phyloP scores from a whole-genome alignment of 2,113 vertebrate species.

The Heterotilapia buettikoferi region DNA sequence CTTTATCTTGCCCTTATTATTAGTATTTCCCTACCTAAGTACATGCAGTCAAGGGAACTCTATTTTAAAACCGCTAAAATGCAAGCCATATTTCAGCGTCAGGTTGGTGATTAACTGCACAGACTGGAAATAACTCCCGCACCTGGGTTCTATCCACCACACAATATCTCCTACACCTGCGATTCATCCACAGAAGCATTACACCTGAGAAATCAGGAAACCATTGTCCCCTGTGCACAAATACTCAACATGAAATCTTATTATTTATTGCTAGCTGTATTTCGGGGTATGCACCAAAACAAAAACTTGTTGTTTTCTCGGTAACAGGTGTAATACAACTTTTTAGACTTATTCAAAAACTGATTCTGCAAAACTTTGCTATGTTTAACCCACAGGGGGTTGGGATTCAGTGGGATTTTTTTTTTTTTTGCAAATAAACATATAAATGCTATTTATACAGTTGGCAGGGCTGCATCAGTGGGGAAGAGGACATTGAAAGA shows the following conservation, averaged over 20 bases:
- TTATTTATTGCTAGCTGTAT: slow-evolving; percentile 62
- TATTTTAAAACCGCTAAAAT: slow-evolving; percentile 67
- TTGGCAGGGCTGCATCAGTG: neutral
- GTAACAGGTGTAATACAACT: slow-evolving; percentile 56
- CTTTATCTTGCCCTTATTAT: slow-evolving; percentile 59
- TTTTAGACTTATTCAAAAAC: neutral
- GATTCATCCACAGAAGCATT: slow-evolving; percentile 64
- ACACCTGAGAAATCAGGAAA: slow-evolving; percentile 62
- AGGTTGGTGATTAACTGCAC: slow-evolving; percentile 59
- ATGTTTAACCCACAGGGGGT: neutral
- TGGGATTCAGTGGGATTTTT: neutral
- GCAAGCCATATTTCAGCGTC: slow-evolving; percentile 60
- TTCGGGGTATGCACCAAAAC: slow-evolving; percentile 21
- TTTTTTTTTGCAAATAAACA: slow-evolving; percentile 19
- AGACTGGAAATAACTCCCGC: slow-evolving; percentile 62
- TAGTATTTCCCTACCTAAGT: slow-evolving; percentile 46
- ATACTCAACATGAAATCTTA: slow-evolving; percentile 51
- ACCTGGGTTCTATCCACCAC: slow-evolving; percentile 62
- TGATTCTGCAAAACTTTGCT: slow-evolving; percentile 39
- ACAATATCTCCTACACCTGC: slow-evolving; percentile 68
- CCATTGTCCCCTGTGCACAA: slow-evolving; percentile 55
- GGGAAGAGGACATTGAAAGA: neutral
- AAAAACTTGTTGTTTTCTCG: slow-evolving; percentile 43
- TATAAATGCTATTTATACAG: slow-evolving; percentile 28
- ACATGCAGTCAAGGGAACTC: slow-evolving; percentile 50